Evolutionary conservation across 1,140 invertebrate genomes (phyloP), one percentile per base, ranked within the genome.

Genomic region (Chrysomallon squamiferum): DNA sequence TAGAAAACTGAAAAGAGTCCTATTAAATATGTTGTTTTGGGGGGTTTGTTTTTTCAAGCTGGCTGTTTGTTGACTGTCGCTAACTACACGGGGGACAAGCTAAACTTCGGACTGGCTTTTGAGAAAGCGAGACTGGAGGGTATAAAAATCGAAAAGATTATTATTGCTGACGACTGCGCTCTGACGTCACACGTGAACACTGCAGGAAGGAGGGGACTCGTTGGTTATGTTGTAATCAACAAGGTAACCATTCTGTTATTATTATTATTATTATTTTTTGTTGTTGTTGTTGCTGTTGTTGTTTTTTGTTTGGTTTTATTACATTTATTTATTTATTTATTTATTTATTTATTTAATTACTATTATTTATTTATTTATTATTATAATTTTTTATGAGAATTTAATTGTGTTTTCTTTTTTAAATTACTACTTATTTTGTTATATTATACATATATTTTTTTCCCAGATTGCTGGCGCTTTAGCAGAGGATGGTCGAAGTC

Each of bases 51-150:
- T n/a, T 38, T 38, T 38, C 15, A 5, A 74, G 75, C 65, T 56
- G 75, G 75, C 2, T 74, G 72, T 41, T 61, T 76, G 11, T 59
- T 76, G 13, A 13, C 71, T 5, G 66, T 93, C 13, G 89, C 90
- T 3, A 95, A 95, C 86, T 95, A 95, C 79, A 95, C 93, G 7
- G 93, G 93, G 0, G 93, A 95, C 77, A 84, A 92, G 71, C 82
- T 95, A 5, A 95, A 94, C 81, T 95, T 95, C 85, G 93, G 93
- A 9, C 88, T 92, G 80, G 92, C 92, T 1, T 86, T 91, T 32
- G 92, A 94, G 80, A 88, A 89, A 77, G 91, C 91, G 5, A 89
- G 86, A 79, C 85, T 86, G 52, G 81, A 87, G 66, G 90, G 89
- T 0, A 84, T 91, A 38, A 89, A 89, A 84, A 86, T 92, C 2